Base-by-base conservation (phyloP, 2,113 vertebrate genomes). In the Oryzias celebensis region DNA sequence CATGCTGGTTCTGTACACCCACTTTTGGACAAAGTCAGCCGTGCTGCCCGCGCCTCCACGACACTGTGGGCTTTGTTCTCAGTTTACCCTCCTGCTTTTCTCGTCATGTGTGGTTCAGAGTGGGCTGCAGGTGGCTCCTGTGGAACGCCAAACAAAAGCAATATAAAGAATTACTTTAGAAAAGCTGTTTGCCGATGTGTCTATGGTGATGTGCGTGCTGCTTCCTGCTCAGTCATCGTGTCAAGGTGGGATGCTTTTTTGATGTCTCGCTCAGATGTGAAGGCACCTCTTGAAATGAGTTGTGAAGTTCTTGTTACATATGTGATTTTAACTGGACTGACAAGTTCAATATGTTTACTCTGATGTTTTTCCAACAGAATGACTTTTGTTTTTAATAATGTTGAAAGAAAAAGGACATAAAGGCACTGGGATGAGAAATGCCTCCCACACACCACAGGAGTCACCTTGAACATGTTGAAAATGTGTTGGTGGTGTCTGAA, bases 211-310 rank as follows among this genome's bases (percentile, higher is more conserved):
- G 18, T 50, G 62, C 18, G 5, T 0, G 14, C 23, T 2, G 57
- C 15, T 52, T 8, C 13, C 59, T 22, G 61, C 49, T 24, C 15
- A 3, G 0, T 10, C 13, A 15, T 14, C 20, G 41, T 53, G 63
- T 59, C 52, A 64, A 46, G 47, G 65, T 63, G 16, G 24, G 4
- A 15, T 3, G 17, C 28, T 79, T 8, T 74, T 79, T 75, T 65
- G 53, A 72, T 70, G 49, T 55, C 17, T 50, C 17, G 46, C 14
- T 22, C 18, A 55, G 36, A 64, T 62, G 76, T 66, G 60, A 70
- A 22, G 48, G 22, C 22, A 28, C 45, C 36, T 47, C 52, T 4
- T 36, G 36, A 28, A 28, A 5, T 36, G 36, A 36, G 36, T 49
- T 13, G 52, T 59, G 56, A 49, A 8, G 10, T 10, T 12, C 0